Conservation (phyloP, 2,797 vertebrate species). For the Loris lydekkerianus region DNA sequence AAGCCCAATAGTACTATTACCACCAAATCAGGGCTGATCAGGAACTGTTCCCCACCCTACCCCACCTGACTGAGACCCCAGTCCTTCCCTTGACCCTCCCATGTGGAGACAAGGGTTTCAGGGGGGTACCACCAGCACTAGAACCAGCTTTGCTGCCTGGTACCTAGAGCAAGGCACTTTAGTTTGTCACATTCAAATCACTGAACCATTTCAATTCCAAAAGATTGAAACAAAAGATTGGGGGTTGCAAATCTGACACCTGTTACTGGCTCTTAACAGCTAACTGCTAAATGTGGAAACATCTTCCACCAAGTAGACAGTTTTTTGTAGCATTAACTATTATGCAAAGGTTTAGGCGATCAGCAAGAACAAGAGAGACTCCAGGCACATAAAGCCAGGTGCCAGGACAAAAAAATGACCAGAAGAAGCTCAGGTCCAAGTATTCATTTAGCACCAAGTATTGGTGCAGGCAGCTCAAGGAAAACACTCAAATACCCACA, state of each 20-base stretch:
- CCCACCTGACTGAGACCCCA: not conserved
- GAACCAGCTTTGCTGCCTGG: not conserved
- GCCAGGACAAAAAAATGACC: not conserved
- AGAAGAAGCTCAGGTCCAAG: not conserved
- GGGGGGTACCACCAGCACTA: not conserved
- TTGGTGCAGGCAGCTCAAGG: not conserved
- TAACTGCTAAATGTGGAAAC: slow-evolving; percentile 58
- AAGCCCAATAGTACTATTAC: not conserved
- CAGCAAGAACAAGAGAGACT: not conserved
- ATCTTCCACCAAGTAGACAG: not conserved
- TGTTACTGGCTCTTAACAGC: slow-evolving; percentile 56
- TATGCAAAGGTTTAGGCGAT: not conserved
- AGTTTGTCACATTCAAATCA: slow-evolving; percentile 1
- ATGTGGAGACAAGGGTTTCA: not conserved
- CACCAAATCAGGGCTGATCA: not conserved
- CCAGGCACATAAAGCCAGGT: not conserved
- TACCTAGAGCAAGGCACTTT: not conserved
- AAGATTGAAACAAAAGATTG: not conserved
- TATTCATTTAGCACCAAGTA: not conserved
- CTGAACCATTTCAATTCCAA: slow-evolving; percentile 29
- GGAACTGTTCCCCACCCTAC: not conserved
- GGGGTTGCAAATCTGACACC: slow-evolving; percentile 57
- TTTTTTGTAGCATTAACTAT: not conserved
- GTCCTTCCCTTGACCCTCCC: not conserved
- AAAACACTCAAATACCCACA: not conserved